phyloP scores from a whole-genome alignment of 1,140 invertebrate species.

The Lineus longissimus region DNA sequence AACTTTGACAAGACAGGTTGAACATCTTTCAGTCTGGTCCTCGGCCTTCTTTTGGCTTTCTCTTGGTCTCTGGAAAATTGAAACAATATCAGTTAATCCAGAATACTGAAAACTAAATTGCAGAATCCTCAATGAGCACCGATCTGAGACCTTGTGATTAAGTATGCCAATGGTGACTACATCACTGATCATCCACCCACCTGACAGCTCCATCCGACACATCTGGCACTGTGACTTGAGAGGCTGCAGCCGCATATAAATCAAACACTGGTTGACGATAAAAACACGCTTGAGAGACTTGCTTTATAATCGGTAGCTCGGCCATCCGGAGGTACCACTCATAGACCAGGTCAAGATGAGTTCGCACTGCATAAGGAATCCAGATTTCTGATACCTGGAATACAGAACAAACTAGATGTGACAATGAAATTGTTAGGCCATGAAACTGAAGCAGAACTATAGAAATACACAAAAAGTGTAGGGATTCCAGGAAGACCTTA shows the following conservation, averaged over 20 bases:
- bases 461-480: no score
- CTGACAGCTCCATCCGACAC: not conserved
- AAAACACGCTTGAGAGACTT: constrained; percentile 22
- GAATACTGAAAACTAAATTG: no score
- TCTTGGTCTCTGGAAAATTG: constrained; percentile 10
- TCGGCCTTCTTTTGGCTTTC: constrained; percentile 18
- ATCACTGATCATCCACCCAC: no score
- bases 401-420: no score
- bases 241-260: not conserved
- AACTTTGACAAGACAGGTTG: constrained; percentile 8
- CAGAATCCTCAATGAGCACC: no score
- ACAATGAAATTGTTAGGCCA: no score
- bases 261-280: constrained; percentile 19
- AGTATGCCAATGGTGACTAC: no score
- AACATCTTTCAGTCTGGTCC: constrained; percentile 24
- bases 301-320: constrained; percentile 27
- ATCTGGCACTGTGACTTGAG: not conserved
- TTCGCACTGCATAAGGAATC: not conserved
- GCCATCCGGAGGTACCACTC: constrained; percentile 37
- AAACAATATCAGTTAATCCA: no score
- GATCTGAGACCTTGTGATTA: no score
- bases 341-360: constrained; percentile 9
- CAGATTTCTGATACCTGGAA: not conserved
- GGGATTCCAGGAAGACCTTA: no score
- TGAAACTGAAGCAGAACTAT: no score